Evolutionary conservation across 37 sponge, comb jelly and placozoan genomes (phyloP).

Genomic region (Crambe crambe): DNA sequence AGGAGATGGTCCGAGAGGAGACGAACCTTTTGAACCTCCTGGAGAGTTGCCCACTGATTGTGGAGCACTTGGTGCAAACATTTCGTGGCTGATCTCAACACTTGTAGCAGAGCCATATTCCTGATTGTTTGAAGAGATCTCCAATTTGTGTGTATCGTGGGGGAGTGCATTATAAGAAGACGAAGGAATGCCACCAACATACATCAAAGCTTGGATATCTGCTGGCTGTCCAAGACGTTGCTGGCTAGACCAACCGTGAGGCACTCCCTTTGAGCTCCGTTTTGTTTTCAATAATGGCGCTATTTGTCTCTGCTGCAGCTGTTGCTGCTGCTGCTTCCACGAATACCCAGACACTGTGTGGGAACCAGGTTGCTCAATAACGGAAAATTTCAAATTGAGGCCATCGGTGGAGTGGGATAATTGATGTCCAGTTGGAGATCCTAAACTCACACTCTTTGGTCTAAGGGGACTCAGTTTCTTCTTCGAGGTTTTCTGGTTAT

Average conservation of each 20-base stretch:
- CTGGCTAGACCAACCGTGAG: conserved; percentile 6
- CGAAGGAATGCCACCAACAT: neutral
- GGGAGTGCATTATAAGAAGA: conserved; percentile 1
- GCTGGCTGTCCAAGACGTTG: conserved; percentile 1
- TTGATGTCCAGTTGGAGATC: conserved; percentile 7
- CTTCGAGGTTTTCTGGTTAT: neutral
- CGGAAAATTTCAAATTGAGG: neutral
- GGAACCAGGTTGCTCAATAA: neutral
- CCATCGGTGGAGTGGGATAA: conserved; percentile 1
- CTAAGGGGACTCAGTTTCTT: conserved; percentile 10
- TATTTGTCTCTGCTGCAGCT: neutral
- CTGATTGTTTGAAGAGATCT: neutral
- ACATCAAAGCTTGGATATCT: conserved; percentile 43
- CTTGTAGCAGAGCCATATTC: conserved; percentile 23
- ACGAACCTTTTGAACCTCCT: neutral
- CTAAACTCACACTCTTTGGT: neutral
- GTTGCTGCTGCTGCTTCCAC: neutral
- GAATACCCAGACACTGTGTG: neutral
- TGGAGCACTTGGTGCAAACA: neutral
- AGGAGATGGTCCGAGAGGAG: conserved; percentile 7
- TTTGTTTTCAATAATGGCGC: neutral
- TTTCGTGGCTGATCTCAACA: conserved; percentile 41
- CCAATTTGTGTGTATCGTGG: neutral
- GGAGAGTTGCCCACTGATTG: neutral
- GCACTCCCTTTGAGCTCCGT: neutral